These are phyloP conservation scores for Pseudopleuronectes americanus DNA, from an alignment of 2,797 vertebrate genomes.

Conservation along the genomic window DNA sequence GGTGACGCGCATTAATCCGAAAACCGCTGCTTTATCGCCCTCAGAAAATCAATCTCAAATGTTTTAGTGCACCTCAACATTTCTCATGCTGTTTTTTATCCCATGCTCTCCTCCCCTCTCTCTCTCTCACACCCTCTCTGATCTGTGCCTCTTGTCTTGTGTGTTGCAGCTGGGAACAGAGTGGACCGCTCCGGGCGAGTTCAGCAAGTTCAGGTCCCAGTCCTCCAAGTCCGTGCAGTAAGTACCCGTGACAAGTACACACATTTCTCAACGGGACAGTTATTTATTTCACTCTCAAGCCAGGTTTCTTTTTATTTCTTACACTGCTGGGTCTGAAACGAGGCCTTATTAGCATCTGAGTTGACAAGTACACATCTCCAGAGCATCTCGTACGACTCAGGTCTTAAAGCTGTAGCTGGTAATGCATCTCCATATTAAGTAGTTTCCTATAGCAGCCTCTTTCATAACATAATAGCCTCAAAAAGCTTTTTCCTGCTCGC, in stretches of 20 bases:
- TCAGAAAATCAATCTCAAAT: not conserved
- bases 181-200: constrained; percentile 97
- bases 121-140: constrained; percentile 22
- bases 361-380: too few species aligned
- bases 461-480: constrained; percentile 19
- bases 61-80: constrained; percentile 1
- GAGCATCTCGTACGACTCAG: too few species aligned
- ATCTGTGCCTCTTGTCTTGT: constrained; percentile 51
- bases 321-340: constrained; percentile 8
- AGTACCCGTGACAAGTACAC: constrained; percentile 74
- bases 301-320: not conserved
- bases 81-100: constrained; percentile 13
- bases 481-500: constrained; percentile 27
- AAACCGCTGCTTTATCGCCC: not conserved
- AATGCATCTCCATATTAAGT: not conserved
- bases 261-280: constrained; percentile 19
- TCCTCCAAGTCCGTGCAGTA: constrained; percentile 95
- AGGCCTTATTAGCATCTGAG: not conserved
- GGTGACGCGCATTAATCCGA: not conserved
- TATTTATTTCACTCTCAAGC: constrained; percentile 34
- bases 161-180: constrained; percentile 92
- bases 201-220: constrained; percentile 98
- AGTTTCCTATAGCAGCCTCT: constrained; percentile 8
- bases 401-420: not conserved
- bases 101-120: not conserved